Evolutionary conservation across 2,888 invertebrate species (phyloP).

Genomic region (Pristionchus japonicus): DNA sequence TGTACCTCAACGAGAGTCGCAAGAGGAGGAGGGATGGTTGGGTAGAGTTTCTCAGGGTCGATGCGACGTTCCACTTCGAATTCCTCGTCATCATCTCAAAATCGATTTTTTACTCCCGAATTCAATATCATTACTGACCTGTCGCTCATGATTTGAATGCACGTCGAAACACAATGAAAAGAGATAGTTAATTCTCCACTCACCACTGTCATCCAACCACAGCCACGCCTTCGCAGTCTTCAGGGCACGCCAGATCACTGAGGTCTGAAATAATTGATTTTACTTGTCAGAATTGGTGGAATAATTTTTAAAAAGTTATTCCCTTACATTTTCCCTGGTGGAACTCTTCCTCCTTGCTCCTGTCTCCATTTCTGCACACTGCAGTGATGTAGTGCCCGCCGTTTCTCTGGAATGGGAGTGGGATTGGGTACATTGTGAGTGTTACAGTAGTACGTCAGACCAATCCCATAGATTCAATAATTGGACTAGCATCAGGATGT

Average conservation of each 20-base stretch:
- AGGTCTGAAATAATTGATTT: background rate
- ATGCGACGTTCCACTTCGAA: conserved; percentile 30
- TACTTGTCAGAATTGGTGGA: background rate
- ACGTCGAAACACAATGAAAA: background rate
- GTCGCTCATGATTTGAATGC: background rate
- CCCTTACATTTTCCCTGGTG: background rate
- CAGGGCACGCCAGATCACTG: conserved; percentile 10
- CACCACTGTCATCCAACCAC: conserved; percentile 33
- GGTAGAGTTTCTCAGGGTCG: conserved; percentile 39
- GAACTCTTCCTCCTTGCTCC: background rate
- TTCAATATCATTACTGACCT: background rate
- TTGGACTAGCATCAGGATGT: background rate
- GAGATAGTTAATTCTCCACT: background rate
- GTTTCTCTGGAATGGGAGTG: background rate
- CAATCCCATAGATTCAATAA: background rate
- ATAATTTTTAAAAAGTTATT: background rate
- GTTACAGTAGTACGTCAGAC: background rate
- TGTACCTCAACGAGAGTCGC: background rate
- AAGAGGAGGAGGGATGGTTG: conserved; percentile 41
- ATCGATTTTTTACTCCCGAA: background rate
- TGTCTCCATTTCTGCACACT: background rate
- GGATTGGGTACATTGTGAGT: background rate
- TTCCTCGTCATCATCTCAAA: conserved; percentile 43
- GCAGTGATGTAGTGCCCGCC: background rate
- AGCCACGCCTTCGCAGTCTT: conserved; percentile 3